Conservation (phyloP, 2,888 invertebrate species). For the Metellina segmentata region DNA sequence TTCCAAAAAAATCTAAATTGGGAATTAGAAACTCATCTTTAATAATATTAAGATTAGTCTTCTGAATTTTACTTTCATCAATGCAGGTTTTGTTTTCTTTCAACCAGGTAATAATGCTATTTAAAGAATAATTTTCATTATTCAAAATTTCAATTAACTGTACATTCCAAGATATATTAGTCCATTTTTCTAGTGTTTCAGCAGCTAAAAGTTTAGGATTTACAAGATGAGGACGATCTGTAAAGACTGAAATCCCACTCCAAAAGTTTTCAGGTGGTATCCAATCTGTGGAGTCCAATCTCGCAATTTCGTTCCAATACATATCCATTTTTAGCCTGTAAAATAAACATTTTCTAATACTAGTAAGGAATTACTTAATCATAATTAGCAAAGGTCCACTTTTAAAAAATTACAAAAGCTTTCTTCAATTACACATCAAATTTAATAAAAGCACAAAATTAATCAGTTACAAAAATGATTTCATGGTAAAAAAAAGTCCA, state of each 20-base stretch:
- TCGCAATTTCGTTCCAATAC: background rate
- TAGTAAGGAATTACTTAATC: too few relatives aligned
- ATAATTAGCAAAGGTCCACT: too few relatives aligned
- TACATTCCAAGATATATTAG: background rate
- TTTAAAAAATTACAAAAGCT: too few relatives aligned
- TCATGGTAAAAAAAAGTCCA: too few relatives aligned
- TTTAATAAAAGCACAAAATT: too few relatives aligned
- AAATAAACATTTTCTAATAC: background rate
- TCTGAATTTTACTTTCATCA: background rate
- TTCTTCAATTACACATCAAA: too few relatives aligned
- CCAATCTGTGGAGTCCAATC: background rate
- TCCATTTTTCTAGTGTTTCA: slow-evolving; percentile 11
- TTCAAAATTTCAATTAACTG: background rate
- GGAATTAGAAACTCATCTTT: background rate
- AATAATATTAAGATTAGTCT: background rate
- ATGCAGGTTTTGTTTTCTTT: background rate
- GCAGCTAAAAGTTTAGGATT: slow-evolving; percentile 71
- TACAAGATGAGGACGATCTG: slow-evolving; percentile 75
- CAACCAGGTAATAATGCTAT: background rate
- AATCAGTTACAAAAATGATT: too few relatives aligned
- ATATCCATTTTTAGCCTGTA: slow-evolving; percentile 7
- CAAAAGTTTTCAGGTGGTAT: slow-evolving; percentile 43
- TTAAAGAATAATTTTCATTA: slow-evolving; percentile 12
- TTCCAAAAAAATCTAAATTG: slow-evolving; percentile 10
- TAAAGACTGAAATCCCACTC: slow-evolving; percentile 68